Evolutionary conservation across 2,113 vertebrate species (phyloP), one percentile per base, ranked within the genome.

Genomic region (Telmatochromis brachygnathus): DNA sequence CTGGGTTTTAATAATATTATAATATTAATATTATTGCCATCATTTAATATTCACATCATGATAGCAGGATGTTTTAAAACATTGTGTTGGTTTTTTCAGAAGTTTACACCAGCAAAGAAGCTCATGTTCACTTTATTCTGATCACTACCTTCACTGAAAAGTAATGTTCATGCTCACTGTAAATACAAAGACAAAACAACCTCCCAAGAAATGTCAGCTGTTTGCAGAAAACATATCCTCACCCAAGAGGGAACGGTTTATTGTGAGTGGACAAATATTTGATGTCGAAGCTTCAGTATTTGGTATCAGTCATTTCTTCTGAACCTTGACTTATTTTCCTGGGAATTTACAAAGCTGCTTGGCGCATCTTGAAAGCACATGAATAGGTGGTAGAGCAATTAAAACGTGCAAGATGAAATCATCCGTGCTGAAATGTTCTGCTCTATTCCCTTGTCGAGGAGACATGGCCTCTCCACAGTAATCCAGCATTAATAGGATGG

Each of bases 401-500:
- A 96, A 96, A 96, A 95, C 62, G 93, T 94, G 94, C 91, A 92
- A 96, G 96, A 97, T 97, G 96, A 95, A 97, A 96, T 96, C 79
- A 93, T 97, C 95, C 92, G 93, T 85, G 90, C 95, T 97, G 95
- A 95, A 95, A 97, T 94, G 94, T 91, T 92, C 91, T 94, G 96
- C 96, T 97, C 96, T 96, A 96, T 97, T 97, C 97, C 95, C 90
- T 94, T 96, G 94, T 97, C 96, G 95, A 95, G 95, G 94, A 96
- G 97, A 96, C 94, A 93, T 23, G 87, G 92, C 94, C 92, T 96
- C 95, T 89, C 84, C 77, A 89, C 94, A 88, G 94, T 98, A 97
- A 97, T 97, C 97, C 97, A 94, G 90, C 96, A 96, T 97, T 97
- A 97, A 97, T 97, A 94, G 94, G 96, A 96, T 2, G 95, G 96